Conservation (phyloP, 2,888 invertebrate species). For the Aphodius sticticus region DNA sequence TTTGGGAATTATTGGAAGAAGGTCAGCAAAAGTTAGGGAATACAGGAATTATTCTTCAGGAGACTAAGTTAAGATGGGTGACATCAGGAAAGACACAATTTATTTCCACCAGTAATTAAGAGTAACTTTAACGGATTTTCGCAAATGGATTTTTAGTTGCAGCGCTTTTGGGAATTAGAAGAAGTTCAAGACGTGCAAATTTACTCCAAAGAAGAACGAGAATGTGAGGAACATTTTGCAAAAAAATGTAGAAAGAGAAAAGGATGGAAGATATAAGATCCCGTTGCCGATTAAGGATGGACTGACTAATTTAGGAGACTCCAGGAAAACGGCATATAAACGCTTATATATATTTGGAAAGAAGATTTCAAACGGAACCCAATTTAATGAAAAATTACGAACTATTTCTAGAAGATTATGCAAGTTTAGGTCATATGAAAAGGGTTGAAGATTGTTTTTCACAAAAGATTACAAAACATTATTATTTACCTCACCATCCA, state of each 20-base stretch:
- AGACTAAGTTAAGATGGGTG: slow-evolving; percentile 30
- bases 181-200: background rate
- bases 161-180: slow-evolving; percentile 34
- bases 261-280: slow-evolving; percentile 20
- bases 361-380: slow-evolving; percentile 32
- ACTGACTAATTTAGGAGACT: slow-evolving; percentile 35
- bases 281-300: slow-evolving; percentile 22
- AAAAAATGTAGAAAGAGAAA: slow-evolving; percentile 11
- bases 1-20: slow-evolving; percentile 27
- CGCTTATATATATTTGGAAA: slow-evolving; percentile 39
- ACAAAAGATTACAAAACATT: background rate
- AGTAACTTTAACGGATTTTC: background rate
- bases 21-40: slow-evolving; percentile 26
- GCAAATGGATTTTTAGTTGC: slow-evolving; percentile 10
- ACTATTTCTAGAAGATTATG: slow-evolving; percentile 25
- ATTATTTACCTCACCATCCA: slow-evolving; percentile 29
- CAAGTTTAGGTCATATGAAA: slow-evolving; percentile 28
- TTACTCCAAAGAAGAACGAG: slow-evolving; percentile 13
- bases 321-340: slow-evolving; percentile 34
- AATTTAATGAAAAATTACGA: slow-evolving; percentile 10
- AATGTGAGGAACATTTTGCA: slow-evolving; percentile 28
- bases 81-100: slow-evolving; percentile 13
- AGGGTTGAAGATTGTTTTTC: background rate
- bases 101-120: background rate
- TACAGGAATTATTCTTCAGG: slow-evolving; percentile 19